Evolutionary conservation across 2,797 vertebrate genomes (phyloP).

Genomic region (Nyctalus aviator): DNA sequence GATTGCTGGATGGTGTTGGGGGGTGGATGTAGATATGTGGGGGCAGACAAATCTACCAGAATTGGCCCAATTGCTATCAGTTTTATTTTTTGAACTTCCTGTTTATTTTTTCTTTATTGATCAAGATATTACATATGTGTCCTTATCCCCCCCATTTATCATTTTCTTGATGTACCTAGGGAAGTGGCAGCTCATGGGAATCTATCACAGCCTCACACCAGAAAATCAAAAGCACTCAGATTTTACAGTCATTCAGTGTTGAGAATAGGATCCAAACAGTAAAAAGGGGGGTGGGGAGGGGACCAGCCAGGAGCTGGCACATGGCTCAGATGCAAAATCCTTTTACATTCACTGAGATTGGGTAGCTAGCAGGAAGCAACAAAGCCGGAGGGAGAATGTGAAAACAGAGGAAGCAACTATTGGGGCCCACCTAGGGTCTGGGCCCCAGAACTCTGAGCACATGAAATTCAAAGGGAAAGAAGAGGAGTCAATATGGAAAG

Average conservation of each 20-base stretch:
- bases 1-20: neutral
- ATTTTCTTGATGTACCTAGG: slow-evolving; percentile 63
- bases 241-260: slow-evolving; percentile 84
- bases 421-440: neutral
- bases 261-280: slow-evolving; percentile 82
- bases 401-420: neutral
- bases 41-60: neutral
- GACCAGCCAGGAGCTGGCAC: slow-evolving; percentile 71
- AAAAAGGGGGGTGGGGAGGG: slow-evolving; percentile 72
- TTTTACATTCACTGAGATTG: slow-evolving; percentile 7
- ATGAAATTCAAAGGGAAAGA: neutral
- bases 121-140: no score
- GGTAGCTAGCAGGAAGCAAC: slow-evolving; percentile 80
- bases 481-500: neutral
- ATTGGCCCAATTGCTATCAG: neutral
- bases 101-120: no score
- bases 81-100: neutral
- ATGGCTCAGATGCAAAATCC: slow-evolving; percentile 81
- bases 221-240: slow-evolving; percentile 80
- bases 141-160: neutral
- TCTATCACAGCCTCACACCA: slow-evolving; percentile 75
- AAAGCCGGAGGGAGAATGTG: neutral
- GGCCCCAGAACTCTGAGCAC: neutral
- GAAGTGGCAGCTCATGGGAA: slow-evolving; percentile 77
- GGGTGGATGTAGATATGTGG: neutral